Conservation (phyloP, 2,888 invertebrate species). For the Trichogramma dendrolimi region DNA sequence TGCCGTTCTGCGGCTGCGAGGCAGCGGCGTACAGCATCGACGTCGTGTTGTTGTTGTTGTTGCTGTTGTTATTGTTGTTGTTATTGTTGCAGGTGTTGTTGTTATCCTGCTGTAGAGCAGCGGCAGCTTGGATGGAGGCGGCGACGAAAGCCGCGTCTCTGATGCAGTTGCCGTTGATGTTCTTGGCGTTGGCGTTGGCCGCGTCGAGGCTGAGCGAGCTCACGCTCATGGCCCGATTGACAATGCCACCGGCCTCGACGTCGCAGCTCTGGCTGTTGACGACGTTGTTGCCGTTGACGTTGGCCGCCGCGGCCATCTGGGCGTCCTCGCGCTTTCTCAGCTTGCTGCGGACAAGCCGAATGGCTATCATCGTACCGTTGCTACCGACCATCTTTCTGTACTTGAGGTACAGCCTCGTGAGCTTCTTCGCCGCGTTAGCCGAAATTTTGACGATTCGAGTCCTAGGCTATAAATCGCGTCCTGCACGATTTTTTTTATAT, state of each 20-base stretch:
- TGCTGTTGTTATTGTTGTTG: constrained; percentile 39
- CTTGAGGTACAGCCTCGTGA: constrained; percentile 46
- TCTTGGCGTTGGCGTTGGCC: constrained; percentile 28
- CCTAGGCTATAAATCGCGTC: too few species aligned
- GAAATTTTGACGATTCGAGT: constrained; percentile 17
- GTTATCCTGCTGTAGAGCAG: constrained; percentile 11
- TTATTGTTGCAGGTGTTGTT: constrained; percentile 49
- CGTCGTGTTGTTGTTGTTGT: constrained; percentile 39
- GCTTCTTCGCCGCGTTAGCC: constrained; percentile 37
- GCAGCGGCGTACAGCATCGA: constrained; percentile 5
- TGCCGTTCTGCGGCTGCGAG: constrained; percentile 4
- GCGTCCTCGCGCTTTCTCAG: constrained; percentile 80
- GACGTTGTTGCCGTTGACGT: constrained; percentile 21
- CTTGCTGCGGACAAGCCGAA: constrained; percentile 88
- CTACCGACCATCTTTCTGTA: constrained; percentile 75
- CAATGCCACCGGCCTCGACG: constrained; percentile 31
- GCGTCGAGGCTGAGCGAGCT: constrained; percentile 16
- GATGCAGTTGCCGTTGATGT: constrained; percentile 23
- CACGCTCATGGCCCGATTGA: constrained; percentile 18
- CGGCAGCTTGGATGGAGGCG: constrained; percentile 18
- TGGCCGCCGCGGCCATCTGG: constrained; percentile 43
- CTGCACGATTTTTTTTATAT: too few species aligned
- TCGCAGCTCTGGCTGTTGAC: constrained; percentile 35
- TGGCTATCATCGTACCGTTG: constrained; percentile 81
- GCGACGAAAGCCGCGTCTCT: constrained; percentile 21